Evolutionary conservation across 2,113 vertebrate genomes (phyloP).

Genomic region (Paratilapia polleni): DNA sequence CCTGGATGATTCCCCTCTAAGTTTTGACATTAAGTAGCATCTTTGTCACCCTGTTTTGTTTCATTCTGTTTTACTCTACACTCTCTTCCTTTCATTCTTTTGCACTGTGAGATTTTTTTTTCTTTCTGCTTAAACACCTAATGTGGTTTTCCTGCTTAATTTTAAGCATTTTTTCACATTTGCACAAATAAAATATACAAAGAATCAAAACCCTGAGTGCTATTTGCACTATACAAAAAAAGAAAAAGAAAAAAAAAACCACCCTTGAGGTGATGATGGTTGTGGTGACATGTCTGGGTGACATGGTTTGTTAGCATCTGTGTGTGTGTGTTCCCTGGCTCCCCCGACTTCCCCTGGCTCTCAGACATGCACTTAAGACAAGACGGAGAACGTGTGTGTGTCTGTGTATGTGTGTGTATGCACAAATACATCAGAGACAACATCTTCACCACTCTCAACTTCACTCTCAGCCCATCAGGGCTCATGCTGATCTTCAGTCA

Average conservation of each 20-base stretch:
- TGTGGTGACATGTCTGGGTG: slow-evolving; percentile 17
- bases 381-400: background rate
- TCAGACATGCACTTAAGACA: background rate
- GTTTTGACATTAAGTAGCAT: background rate
- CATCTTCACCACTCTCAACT: slow-evolving; percentile 22
- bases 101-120: background rate
- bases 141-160: background rate
- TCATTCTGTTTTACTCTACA: background rate
- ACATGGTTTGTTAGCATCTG: slow-evolving; percentile 25
- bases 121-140: background rate
- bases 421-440: slow-evolving; percentile 4
- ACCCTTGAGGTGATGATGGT: slow-evolving; percentile 24
- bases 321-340: background rate
- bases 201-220: background rate
- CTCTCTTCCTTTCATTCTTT: background rate
- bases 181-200: slow-evolving; percentile 29
- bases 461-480: slow-evolving; percentile 16
- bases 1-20: background rate
- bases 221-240: slow-evolving; percentile 10
- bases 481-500: slow-evolving; percentile 32
- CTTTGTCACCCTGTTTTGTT: slow-evolving; percentile 4
- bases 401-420: background rate
- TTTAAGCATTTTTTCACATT: slow-evolving; percentile 3
- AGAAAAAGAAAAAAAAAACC: no score
- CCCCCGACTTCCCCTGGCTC: background rate